Evolutionary conservation across 2,797 vertebrate species (phyloP), one percentile per base, ranked within the genome.

Genomic region (Uromys caudimaculatus): DNA sequence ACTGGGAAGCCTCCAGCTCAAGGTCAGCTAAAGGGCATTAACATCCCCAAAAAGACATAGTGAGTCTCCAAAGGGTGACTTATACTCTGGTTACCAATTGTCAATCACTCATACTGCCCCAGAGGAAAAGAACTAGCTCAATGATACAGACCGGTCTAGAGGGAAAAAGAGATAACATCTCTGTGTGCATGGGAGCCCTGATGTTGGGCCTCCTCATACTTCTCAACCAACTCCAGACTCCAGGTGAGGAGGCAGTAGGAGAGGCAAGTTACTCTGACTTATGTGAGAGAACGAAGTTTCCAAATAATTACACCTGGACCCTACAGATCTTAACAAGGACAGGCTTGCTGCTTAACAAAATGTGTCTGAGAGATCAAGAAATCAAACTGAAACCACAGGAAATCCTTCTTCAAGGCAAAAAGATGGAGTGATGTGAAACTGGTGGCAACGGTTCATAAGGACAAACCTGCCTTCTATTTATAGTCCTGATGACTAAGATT

Each of bases 311-410:
- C 50, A 56, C 35, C 16, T 62, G 64, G 81, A 32, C 27, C 67
- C 47, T 60, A 54, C 1, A 78, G 56, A 91, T 73, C 38, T 90
- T 69, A 41, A 4, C 1, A n/a, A 58, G 89, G 32, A 62, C 3
- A 16, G 17, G 29, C 89, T 79, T 67, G 29, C 87, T 90, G 85
- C 84, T 88, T 85, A 88, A 88, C 54, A 76, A 69, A 96, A 84
- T 24, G 10, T 77, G 10, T 23, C 89, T 75, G 17, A 94, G 62
- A 96, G 90, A 88, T 89, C 12, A 81, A n/a, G 8, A 96, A 85
- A 75, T 94, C 54, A 77, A 75, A 52, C 44, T 4, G 13, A 96
- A n/a, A 60, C 24, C 47, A 29, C n/a, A 23, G 69, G 32, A 35
- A 73, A 71, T 29, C 47, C 32, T 60, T 41, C 71, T 50, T 19